Conservation (phyloP, 2,797 vertebrate genomes). For the Hippocampus kuda region DNA sequence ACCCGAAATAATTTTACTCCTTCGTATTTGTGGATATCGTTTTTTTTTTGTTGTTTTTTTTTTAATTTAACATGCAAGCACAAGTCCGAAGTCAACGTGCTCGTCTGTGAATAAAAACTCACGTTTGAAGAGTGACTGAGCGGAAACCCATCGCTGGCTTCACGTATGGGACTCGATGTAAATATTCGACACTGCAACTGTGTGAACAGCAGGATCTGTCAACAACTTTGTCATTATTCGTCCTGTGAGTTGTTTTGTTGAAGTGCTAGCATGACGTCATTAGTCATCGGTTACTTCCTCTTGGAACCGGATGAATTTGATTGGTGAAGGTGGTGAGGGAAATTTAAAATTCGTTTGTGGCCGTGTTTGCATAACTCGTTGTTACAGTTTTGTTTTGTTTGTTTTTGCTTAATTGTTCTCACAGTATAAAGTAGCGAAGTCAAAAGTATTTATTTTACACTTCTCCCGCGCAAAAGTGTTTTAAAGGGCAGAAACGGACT, state of each 20-base stretch:
- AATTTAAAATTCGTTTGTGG: neutral
- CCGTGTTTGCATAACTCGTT: neutral
- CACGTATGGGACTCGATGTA: slow-evolving; percentile 34
- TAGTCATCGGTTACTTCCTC: neutral
- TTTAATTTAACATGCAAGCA: neutral
- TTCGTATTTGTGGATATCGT: too few species aligned
- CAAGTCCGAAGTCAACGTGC: neutral
- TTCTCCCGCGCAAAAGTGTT: neutral
- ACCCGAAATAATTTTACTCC: too few species aligned
- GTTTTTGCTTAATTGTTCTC: neutral
- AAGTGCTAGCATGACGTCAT: neutral
- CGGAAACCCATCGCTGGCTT: slow-evolving; percentile 8
- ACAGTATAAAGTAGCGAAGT: neutral
- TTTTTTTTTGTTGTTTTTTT: neutral
- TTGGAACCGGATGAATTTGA: neutral
- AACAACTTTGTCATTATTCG: slow-evolving; percentile 4
- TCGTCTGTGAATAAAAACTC: slow-evolving; percentile 20
- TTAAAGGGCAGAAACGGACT: neutral
- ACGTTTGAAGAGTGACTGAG: slow-evolving; percentile 13
- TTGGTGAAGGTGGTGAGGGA: neutral
- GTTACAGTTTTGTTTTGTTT: neutral
- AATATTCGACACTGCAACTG: slow-evolving; percentile 36
- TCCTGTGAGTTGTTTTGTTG: neutral
- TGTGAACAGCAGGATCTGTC: slow-evolving; percentile 62
- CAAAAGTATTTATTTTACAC: neutral